phyloP scores from a whole-genome alignment of 2,797 vertebrate genomes.

The Nothura maculosa region DNA sequence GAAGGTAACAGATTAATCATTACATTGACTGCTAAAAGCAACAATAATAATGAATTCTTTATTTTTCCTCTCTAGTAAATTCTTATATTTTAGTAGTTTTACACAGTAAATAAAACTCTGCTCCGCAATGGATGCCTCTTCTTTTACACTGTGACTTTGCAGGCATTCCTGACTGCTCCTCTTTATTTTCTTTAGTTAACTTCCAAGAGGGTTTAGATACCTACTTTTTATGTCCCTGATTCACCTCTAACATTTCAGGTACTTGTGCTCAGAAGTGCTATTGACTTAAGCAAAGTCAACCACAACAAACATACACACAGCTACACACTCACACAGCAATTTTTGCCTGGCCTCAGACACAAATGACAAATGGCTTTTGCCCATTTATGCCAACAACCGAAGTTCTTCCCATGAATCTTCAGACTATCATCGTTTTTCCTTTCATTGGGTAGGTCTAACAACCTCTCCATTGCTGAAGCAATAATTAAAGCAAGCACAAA shows the following conservation, averaged over 20 bases:
- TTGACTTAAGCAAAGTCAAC: not conserved
- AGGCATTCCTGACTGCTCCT: not conserved
- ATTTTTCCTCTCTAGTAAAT: not conserved
- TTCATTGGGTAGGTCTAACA: not conserved
- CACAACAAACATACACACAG: not conserved
- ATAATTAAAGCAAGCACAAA: not conserved
- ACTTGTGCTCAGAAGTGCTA: slow-evolving; percentile 25
- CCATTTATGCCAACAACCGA: not conserved
- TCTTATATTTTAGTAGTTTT: not conserved
- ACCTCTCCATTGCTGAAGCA: not conserved
- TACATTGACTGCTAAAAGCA: not conserved
- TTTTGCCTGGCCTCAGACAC: not conserved
- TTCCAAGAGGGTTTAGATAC: not conserved
- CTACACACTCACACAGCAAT: not conserved
- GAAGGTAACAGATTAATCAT: not conserved
- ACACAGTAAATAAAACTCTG: not conserved
- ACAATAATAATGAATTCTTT: not conserved
- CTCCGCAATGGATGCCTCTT: not conserved
- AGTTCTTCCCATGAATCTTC: not conserved
- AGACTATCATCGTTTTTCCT: not conserved
- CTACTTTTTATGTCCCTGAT: not conserved
- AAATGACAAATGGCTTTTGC: not conserved
- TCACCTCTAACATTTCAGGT: not conserved
- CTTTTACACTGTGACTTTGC: not conserved
- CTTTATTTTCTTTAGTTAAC: fast-evolving